A percentile compares a stretch with the other conserved stretches of the same genome.
Conservation (phyloP, 1,140 invertebrate genomes). For the Drosophila novamexicana region DNA sequence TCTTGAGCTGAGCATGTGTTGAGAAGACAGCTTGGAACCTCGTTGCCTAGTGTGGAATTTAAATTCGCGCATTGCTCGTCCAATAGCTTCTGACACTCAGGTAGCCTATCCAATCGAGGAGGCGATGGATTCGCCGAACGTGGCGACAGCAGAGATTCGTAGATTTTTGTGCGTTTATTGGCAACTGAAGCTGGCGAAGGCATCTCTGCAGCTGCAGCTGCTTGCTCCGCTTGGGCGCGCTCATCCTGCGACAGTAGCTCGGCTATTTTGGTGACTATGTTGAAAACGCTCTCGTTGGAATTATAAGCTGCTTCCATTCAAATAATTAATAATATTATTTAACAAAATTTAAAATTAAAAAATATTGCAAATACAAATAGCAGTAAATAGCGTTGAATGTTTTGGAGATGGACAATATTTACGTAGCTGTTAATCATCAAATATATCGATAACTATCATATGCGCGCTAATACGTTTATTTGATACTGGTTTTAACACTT, state of each 20-base stretch:
- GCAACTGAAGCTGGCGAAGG: slow-evolving; percentile 16
- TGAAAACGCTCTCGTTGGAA: slow-evolving; percentile 30
- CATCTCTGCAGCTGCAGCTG: slow-evolving; percentile 32
- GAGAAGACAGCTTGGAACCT: slow-evolving; percentile 8
- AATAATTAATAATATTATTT: not conserved
- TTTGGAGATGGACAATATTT: slow-evolving; percentile 7
- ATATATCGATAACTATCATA: not conserved
- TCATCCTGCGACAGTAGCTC: slow-evolving; percentile 30
- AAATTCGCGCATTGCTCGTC: not conserved
- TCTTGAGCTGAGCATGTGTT: not conserved
- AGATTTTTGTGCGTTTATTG: slow-evolving; percentile 47
- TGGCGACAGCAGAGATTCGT: slow-evolving; percentile 36
- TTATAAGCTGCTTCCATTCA: slow-evolving; percentile 38
- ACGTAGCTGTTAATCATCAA: not conserved
- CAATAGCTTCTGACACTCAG: slow-evolving; percentile 9
- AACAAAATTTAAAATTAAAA: slow-evolving; percentile 15
- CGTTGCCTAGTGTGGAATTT: slow-evolving; percentile 1
- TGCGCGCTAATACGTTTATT: no score
- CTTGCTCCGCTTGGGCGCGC: not conserved
- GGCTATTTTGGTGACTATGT: slow-evolving; percentile 48
- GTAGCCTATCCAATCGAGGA: not conserved
- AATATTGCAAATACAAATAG: not conserved
- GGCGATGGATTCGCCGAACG: not conserved
- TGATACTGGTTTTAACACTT: no score
- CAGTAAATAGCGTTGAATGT: slow-evolving; percentile 8